Conservation (phyloP, 2,888 invertebrate species). For the Fragum sueziense region DNA sequence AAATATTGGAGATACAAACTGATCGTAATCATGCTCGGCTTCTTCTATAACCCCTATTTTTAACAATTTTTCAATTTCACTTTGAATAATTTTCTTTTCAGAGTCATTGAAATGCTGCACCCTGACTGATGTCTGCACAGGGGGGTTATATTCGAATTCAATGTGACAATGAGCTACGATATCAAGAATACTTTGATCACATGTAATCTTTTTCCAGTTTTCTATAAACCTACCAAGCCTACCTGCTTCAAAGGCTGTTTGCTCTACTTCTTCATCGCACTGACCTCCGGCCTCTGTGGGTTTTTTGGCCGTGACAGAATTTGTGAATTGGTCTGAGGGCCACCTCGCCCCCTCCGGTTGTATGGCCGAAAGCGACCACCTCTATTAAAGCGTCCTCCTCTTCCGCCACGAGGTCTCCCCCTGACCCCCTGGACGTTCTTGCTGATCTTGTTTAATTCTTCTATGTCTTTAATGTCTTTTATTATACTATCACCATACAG, state of each 20-base stretch:
- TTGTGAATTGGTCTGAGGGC: not conserved
- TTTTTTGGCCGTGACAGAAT: not conserved
- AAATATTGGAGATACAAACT: slow-evolving; percentile 55
- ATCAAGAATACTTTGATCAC: slow-evolving; percentile 39
- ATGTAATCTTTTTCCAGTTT: slow-evolving; percentile 49
- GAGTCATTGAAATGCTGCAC: not conserved
- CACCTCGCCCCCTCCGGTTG: not conserved
- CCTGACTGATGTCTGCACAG: not conserved
- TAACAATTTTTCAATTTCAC: slow-evolving; percentile 39
- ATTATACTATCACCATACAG: no score
- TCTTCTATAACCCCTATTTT: slow-evolving; percentile 30
- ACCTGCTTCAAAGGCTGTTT: no score
- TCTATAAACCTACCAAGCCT: slow-evolving; percentile 22
- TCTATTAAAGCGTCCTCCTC: not conserved
- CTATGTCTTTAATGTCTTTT: slow-evolving; percentile 22
- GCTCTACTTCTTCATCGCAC: no score
- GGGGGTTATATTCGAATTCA: not conserved
- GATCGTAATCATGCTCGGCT: not conserved
- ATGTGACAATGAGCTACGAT: slow-evolving; percentile 27
- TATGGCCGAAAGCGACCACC: not conserved
- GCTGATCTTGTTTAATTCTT: slow-evolving; percentile 30
- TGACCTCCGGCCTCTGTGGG: no score
- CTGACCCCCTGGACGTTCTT: not conserved
- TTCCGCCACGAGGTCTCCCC: not conserved
- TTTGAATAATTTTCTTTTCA: slow-evolving; percentile 27